A percentile compares a stretch with the other conserved stretches of the same genome.
Evolutionary conservation across 2,113 vertebrate genomes (phyloP).

Genomic region (Cyphomyrus discorhynchus): DNA sequence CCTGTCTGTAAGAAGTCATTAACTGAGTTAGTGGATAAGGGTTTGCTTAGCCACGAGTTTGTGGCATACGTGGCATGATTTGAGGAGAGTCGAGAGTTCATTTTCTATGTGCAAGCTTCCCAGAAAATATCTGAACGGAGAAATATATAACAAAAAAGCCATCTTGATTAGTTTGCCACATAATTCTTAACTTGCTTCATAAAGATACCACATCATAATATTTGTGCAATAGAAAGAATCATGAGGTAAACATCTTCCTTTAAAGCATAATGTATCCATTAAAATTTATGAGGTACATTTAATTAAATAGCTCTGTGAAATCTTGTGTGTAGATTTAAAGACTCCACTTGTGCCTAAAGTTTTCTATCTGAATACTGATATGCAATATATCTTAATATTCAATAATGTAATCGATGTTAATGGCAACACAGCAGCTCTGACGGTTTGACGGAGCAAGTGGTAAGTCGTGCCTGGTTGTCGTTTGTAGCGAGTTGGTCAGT

Average conservation of each 20-base stretch:
- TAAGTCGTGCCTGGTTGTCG: neutral
- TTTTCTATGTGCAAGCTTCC: neutral
- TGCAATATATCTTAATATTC: neutral
- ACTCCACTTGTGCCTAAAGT: neutral
- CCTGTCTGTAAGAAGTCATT: constrained; percentile 4
- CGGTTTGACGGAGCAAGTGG: neutral
- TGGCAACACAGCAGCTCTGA: neutral
- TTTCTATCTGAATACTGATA: neutral
- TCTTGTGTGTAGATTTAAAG: neutral
- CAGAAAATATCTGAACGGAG: neutral
- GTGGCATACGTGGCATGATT: neutral
- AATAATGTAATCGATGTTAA: neutral
- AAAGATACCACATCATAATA: neutral
- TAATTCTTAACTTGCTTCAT: neutral
- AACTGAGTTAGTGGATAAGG: neutral
- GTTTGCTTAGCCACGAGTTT: neutral
- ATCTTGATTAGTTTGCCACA: neutral
- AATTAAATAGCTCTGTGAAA: neutral
- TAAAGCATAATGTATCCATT: neutral
- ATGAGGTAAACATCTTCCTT: neutral
- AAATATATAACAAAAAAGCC: neutral
- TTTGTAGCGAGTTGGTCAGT: neutral
- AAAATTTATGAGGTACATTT: neutral
- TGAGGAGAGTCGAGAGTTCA: neutral
- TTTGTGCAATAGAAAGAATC: neutral